Base-by-base conservation (phyloP, 2,888 invertebrate species). In the Aelia acuminata region DNA sequence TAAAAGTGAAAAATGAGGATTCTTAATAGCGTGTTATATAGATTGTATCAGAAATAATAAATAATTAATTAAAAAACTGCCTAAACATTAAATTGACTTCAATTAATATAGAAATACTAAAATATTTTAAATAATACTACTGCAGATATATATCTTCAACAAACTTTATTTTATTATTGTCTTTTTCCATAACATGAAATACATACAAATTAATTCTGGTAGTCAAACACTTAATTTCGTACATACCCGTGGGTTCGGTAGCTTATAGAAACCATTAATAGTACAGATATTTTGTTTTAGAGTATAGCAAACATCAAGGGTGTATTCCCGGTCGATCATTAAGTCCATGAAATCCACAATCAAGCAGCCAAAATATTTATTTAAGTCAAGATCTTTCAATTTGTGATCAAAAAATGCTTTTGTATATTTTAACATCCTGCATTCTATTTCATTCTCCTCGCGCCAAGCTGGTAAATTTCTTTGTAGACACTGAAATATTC, bases 331-430 rank as follows among this genome's bases (percentile, higher is more conserved):
- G 22, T 47, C 35, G 43, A 88, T 84, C 39, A 75, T 47, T 3
- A 49, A 84, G 80, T 88, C 84, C 50, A 88, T 43, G 11, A 88
- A 35, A 49, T 88, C 88, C n/a, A 88, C 39, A 48, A 88, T 49
- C 11, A 49, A 80, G 50, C 84, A 88, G 48, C 88, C 88, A 49
- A 88, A 88, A 47, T 49, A 39, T 18, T 84, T 47, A 39, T 88
- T 80, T 11, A 50, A 84, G 49, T 50, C n/a, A 53, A 80, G 18
- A 39, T 84, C 43, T n/a, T 48, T 35, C n/a, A 88, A 43, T 11
- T 88, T 88, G 22, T 80, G 20, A 49, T 80, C 88, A 43, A 88
- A 53, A 35, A 75, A 88, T 26, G 31, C 35, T 70, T 80, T 88
- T 84, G 88, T 75, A 53, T 49, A 49, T 26, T 50, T 80, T 39